These are phyloP conservation scores for Timema cristinae DNA, from an alignment of 2,888 invertebrate species.

Conservation along the genomic window DNA sequence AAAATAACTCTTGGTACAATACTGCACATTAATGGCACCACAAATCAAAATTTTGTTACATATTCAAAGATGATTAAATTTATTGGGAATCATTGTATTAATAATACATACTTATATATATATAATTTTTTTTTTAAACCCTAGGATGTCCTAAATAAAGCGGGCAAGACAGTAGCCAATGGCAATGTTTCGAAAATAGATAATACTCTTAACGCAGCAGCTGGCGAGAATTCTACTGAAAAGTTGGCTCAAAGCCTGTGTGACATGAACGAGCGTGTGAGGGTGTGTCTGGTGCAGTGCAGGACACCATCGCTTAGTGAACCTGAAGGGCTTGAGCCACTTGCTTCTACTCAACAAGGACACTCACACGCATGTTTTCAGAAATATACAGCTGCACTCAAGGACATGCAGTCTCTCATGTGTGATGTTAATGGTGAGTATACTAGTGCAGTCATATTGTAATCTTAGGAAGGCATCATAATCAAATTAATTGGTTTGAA, in stretches of 20 bases:
- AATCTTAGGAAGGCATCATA: too few species aligned
- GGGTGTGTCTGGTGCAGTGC: constrained; percentile 17
- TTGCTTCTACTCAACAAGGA: constrained; percentile 12
- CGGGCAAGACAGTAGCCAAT: constrained; percentile 21
- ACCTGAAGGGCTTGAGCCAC: not conserved
- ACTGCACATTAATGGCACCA: too few species aligned
- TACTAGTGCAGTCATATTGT: too few species aligned
- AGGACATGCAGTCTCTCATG: constrained; percentile 29
- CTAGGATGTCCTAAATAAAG: constrained; percentile 21
- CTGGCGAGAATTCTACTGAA: constrained; percentile 14
- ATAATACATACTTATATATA: too few species aligned
- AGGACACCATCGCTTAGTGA: constrained; percentile 5
- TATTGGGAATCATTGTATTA: too few species aligned
- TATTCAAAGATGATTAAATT: too few species aligned
- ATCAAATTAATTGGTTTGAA: too few species aligned
- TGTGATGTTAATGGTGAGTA: constrained; percentile 32
- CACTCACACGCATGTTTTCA: not conserved
- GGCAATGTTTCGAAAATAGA: constrained; percentile 17
- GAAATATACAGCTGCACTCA: constrained; percentile 27
- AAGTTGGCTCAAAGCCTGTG: constrained; percentile 26
- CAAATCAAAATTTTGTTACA: too few species aligned
- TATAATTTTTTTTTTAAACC: not conserved
- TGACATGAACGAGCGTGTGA: constrained; percentile 24
- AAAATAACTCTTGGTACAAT: too few species aligned
- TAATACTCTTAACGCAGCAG: not conserved